phyloP scores from a whole-genome alignment of 2,888 invertebrate species.

The Pseudococcus longispinus region DNA sequence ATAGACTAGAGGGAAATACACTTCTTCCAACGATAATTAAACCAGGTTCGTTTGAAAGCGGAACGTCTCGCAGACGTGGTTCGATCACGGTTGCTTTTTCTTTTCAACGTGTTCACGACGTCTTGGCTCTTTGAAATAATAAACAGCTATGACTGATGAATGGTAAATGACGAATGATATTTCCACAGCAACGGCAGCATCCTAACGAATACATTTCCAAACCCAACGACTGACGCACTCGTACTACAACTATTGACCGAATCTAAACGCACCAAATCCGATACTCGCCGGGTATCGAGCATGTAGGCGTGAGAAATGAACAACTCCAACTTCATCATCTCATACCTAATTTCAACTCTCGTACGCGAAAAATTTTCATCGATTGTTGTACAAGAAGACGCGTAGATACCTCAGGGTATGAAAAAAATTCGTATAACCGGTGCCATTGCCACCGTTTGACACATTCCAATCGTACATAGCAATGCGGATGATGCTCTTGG shows the following conservation, averaged over 20 bases:
- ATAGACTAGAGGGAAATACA: background rate
- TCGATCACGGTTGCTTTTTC: constrained; percentile 49
- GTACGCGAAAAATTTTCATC: background rate
- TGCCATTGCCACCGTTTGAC: background rate
- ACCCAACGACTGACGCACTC: background rate
- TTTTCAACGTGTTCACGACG: constrained; percentile 50
- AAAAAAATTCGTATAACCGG: too few relatives aligned
- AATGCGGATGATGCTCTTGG: background rate
- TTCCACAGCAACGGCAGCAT: constrained; percentile 33
- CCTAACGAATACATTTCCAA: background rate
- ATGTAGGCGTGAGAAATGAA: constrained; percentile 51
- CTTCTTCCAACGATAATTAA: background rate
- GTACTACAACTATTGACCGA: constrained; percentile 22
- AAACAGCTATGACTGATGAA: constrained; percentile 55
- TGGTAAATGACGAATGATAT: constrained; percentile 56
- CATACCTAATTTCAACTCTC: background rate
- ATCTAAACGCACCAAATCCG: background rate
- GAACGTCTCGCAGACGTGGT: constrained; percentile 50
- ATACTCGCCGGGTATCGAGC: constrained; percentile 8
- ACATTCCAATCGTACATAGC: background rate
- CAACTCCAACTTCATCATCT: background rate
- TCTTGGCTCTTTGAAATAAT: constrained; percentile 54
- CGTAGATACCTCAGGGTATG: too few relatives aligned
- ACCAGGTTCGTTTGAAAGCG: background rate
- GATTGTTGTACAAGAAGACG: background rate